Percentiles rank a stretch among this genome's conserved stretches.
Evolutionary conservation across 2,797 vertebrate species (phyloP).

Genomic region (Chelon auratus): DNA sequence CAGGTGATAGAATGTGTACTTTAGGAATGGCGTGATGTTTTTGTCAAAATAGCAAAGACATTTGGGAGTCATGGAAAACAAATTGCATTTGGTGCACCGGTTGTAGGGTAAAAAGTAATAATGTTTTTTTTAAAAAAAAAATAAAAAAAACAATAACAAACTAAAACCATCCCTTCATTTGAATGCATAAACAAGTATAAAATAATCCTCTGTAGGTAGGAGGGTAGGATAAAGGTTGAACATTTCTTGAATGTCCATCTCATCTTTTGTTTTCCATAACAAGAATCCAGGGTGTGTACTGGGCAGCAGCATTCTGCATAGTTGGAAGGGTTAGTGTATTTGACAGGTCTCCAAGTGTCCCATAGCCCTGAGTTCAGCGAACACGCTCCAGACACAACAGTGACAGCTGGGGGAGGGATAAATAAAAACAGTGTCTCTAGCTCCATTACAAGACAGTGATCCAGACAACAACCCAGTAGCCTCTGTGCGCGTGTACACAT

Average conservation of each 20-base stretch:
- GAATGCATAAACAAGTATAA: neutral
- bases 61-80: neutral
- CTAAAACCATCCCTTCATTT: neutral
- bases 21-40: too few relatives aligned
- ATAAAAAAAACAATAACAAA: neutral
- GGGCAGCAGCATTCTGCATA: constrained; percentile 80
- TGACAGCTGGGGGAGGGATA: constrained; percentile 91
- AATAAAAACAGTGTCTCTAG: constrained; percentile 94
- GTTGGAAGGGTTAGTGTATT: constrained; percentile 86
- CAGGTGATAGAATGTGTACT: too few relatives aligned
- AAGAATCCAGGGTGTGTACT: constrained; percentile 82
- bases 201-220: constrained; percentile 9
- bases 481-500: constrained; percentile 39
- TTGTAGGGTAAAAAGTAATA: neutral
- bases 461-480: constrained; percentile 63
- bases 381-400: constrained; percentile 95
- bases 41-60: too few relatives aligned
- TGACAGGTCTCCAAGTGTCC: constrained; percentile 87
- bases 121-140: too few relatives aligned
- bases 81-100: neutral
- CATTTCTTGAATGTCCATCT: constrained; percentile 71
- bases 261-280: constrained; percentile 82
- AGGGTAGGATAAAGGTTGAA: constrained; percentile 47
- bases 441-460: constrained; percentile 70
- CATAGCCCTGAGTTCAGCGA: constrained; percentile 80